Percentiles rank a stretch among this genome's conserved stretches.
These are phyloP conservation scores for Rhagologus leucostigma DNA, from an alignment of 2,113 vertebrate species.

Conservation along the genomic window DNA sequence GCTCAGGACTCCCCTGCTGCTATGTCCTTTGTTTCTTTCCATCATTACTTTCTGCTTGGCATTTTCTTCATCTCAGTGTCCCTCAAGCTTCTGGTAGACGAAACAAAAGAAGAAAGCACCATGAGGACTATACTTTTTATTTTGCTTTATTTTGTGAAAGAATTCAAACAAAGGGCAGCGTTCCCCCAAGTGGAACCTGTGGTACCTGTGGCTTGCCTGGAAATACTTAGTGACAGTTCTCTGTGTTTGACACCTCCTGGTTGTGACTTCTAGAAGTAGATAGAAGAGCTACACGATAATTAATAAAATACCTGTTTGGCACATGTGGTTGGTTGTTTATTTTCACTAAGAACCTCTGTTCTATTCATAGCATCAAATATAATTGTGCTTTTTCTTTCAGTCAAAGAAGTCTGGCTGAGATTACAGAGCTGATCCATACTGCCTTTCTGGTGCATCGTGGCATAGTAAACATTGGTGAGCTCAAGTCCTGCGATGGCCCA, in stretches of 20 bases:
- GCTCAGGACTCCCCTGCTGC: not conserved
- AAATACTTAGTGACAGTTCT: not conserved
- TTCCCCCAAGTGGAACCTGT: not conserved
- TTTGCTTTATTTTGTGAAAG: not conserved
- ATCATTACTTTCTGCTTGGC: not conserved
- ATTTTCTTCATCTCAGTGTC: constrained; percentile 28
- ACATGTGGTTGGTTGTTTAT: not conserved
- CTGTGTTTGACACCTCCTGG: not conserved
- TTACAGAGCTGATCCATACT: constrained; percentile 94
- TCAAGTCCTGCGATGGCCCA: constrained; percentile 86
- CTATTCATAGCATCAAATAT: not conserved
- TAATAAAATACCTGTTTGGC: not conserved
- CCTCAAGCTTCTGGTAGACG: not conserved
- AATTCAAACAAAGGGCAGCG: not conserved
- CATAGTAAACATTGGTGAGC: constrained; percentile 89
- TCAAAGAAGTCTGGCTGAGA: constrained; percentile 94
- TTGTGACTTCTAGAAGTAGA: not conserved
- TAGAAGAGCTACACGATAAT: not conserved
- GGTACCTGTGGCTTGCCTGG: not conserved
- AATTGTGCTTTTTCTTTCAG: constrained; percentile 67
- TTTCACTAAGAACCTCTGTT: not conserved
- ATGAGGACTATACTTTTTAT: not conserved
- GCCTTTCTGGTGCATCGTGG: constrained; percentile 96
- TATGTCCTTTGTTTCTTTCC: constrained; percentile 4
- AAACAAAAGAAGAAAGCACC: not conserved